These are phyloP conservation scores for Nematostella vectensis DNA, from an alignment of 92 coral and sea anemone genomes.

Conservation along the genomic window DNA sequence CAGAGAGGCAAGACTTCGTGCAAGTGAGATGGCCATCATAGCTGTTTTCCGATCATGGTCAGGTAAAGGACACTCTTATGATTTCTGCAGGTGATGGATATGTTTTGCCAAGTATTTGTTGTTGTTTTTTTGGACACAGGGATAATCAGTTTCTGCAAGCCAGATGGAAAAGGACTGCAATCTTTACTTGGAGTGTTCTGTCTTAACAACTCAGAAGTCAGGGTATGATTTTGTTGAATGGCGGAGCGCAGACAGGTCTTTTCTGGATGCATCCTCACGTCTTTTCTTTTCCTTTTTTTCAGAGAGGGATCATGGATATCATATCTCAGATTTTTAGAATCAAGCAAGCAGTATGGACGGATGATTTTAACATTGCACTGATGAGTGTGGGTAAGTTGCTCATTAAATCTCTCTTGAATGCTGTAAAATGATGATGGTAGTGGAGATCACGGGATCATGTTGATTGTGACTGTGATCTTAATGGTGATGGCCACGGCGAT, in stretches of 20 bases:
- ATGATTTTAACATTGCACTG: slow-evolving; percentile 78
- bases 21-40: slow-evolving; percentile 91
- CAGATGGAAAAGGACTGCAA: slow-evolving; percentile 95
- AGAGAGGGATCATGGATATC: slow-evolving; percentile 91
- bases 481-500: too few relatives aligned
- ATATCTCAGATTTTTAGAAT: slow-evolving; percentile 81
- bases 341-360: slow-evolving; percentile 93
- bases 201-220: slow-evolving; percentile 74
- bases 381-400: slow-evolving; percentile 75
- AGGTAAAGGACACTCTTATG: slow-evolving; percentile 45
- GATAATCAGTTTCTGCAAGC: slow-evolving; percentile 80
- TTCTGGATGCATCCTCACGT: too few relatives aligned
- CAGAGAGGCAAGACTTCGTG: slow-evolving; percentile 57
- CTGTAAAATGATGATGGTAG: background rate
- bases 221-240: slow-evolving; percentile 17
- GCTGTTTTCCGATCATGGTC: slow-evolving; percentile 86
- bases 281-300: slow-evolving; percentile 3
- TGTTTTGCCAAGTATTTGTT: too few relatives aligned
- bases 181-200: slow-evolving; percentile 91
- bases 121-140: slow-evolving; percentile 40
- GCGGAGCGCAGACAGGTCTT: background rate
- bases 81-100: background rate
- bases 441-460: slow-evolving; percentile 3
- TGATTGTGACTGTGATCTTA: too few relatives aligned
- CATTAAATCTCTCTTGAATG: background rate